Conservation (phyloP, 1,140 invertebrate species). For the Hyles euphorbiae region DNA sequence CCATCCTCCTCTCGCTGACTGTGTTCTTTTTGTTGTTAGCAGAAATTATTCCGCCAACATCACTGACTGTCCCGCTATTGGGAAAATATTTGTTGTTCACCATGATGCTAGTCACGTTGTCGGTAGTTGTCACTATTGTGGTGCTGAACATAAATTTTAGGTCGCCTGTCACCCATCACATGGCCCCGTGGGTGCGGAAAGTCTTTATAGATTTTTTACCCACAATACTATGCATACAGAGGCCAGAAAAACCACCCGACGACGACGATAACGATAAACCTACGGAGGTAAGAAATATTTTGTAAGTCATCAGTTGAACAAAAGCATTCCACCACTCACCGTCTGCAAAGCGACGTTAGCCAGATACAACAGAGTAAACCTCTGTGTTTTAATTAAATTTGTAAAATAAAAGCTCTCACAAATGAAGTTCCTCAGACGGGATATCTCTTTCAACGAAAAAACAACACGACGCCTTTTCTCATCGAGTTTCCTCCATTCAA, state of each 20-base stretch:
- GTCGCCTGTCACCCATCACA: constrained; percentile 96
- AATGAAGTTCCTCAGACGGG: constrained; percentile 41
- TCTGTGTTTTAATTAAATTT: constrained; percentile 49
- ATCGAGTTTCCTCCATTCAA: constrained; percentile 52
- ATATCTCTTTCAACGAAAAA: constrained; percentile 46
- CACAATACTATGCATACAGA: constrained; percentile 88
- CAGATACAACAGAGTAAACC: constrained; percentile 18
- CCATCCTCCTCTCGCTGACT: constrained; percentile 97
- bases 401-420: constrained; percentile 45
- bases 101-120: constrained; percentile 98
- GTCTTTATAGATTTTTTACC: constrained; percentile 94
- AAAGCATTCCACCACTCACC: constrained; percentile 21
- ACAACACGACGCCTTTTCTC: constrained; percentile 47
- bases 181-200: constrained; percentile 92
- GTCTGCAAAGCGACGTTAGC: constrained; percentile 12
- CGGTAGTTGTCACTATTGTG: constrained; percentile 97
- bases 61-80: constrained; percentile 96
- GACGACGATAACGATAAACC: constrained; percentile 82
- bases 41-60: constrained; percentile 99
- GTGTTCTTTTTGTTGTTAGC: constrained; percentile 98
- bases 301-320: constrained; percentile 13
- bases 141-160: constrained; percentile 99
- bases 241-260: constrained; percentile 83
- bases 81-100: constrained; percentile 99
- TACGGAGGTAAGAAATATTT: constrained; percentile 75